phyloP scores from a whole-genome alignment of 2,113 vertebrate genomes.

The Erpornis zantholeuca region DNA sequence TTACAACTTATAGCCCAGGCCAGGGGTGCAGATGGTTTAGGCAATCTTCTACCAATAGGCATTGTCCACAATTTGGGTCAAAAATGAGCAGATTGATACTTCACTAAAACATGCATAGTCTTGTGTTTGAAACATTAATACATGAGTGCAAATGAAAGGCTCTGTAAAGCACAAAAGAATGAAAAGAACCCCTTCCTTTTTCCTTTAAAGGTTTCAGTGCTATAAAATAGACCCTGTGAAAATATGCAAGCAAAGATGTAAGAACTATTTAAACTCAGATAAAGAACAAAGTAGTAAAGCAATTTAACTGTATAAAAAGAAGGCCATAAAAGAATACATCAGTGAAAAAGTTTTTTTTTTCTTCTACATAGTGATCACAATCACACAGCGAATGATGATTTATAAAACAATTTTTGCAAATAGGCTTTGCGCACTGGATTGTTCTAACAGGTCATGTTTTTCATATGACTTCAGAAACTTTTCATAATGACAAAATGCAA shows the following conservation, averaged over 20 bases:
- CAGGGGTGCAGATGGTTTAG: background rate
- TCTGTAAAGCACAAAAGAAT: background rate
- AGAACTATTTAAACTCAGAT: background rate
- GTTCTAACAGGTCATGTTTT: slow-evolving; percentile 64
- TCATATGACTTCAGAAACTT: slow-evolving; percentile 50
- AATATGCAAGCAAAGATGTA: background rate
- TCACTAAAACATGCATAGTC: background rate
- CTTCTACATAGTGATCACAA: background rate
- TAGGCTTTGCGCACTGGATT: slow-evolving; percentile 20
- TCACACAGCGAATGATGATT: slow-evolving; percentile 45
- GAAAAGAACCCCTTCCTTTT: background rate
- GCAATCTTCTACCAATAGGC: background rate
- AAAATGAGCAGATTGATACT: background rate
- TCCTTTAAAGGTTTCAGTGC: background rate
- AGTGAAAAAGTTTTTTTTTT: slow-evolving; percentile 4
- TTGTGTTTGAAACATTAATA: background rate
- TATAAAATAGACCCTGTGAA: background rate
- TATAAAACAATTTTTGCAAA: slow-evolving; percentile 59
- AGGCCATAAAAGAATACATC: background rate
- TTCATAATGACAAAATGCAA: slow-evolving; percentile 43
- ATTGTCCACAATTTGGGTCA: background rate
- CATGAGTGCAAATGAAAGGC: background rate
- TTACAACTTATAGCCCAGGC: background rate
- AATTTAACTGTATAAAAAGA: slow-evolving; percentile 28
- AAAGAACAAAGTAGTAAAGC: slow-evolving; percentile 39